Percentiles rank a stretch among this genome's conserved stretches.
These are phyloP conservation scores for Girardinus metallicus DNA, from an alignment of 2,797 vertebrate genomes.

Conservation along the genomic window DNA sequence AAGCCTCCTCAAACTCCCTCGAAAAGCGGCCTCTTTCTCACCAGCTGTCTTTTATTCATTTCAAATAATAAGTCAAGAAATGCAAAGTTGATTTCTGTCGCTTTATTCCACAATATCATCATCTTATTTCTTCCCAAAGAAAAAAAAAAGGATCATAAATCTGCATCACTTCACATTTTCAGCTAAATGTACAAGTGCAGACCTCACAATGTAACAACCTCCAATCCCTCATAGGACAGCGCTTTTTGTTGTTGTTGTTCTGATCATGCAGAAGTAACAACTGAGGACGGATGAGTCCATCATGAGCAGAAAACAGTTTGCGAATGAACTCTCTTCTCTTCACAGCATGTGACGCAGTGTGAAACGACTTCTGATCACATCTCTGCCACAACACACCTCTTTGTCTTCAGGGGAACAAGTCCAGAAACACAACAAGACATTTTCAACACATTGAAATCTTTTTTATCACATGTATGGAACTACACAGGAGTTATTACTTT, in stretches of 20 bases:
- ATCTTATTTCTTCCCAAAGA: conserved; percentile 69
- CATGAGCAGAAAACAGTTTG: background rate
- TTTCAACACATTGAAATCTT: background rate
- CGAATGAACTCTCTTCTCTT: conserved; percentile 4
- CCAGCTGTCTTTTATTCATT: background rate
- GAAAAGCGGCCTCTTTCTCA: background rate
- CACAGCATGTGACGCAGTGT: conserved; percentile 58
- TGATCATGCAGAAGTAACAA: background rate
- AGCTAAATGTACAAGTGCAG: background rate
- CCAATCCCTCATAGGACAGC: background rate
- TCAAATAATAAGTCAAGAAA: background rate
- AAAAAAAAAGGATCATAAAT: conserved; percentile 59
- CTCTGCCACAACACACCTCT: conserved; percentile 28
- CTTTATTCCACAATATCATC: conserved; percentile 4
- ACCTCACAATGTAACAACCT: background rate
- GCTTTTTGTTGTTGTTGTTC: background rate
- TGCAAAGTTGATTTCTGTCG: background rate
- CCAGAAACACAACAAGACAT: background rate
- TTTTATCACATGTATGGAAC: background rate
- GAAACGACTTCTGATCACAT: conserved; percentile 40
- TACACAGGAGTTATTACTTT: background rate
- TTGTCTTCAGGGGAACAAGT: background rate
- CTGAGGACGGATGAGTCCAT: background rate
- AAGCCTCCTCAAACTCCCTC: background rate
- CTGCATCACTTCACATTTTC: background rate